Evolutionary conservation across 2,888 invertebrate genomes (phyloP).

Genomic region (Dasypolia templi): DNA sequence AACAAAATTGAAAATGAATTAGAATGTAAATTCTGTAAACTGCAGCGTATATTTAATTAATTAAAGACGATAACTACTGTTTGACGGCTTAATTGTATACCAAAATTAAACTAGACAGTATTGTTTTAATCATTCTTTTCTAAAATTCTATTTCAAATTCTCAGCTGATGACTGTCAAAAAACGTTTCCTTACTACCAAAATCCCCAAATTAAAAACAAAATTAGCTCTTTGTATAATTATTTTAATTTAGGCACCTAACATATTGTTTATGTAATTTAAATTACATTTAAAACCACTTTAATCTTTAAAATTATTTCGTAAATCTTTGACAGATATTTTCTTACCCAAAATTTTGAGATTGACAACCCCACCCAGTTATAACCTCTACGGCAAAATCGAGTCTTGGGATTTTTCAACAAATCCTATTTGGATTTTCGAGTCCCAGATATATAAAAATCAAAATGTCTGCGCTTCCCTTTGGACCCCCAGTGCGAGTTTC

Average conservation of each 20-base stretch:
- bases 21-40: too few species aligned
- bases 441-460: constrained; percentile 68
- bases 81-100: too few species aligned
- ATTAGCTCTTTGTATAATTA: neutral
- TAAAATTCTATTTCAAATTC: too few species aligned
- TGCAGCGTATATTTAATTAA: too few species aligned
- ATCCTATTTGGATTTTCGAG: constrained; percentile 77
- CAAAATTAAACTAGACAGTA: neutral
- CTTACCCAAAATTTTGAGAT: neutral
- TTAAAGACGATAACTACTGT: too few species aligned
- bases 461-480: constrained; percentile 86
- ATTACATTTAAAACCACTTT: accelerated
- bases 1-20: too few species aligned
- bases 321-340: constrained; percentile 28
- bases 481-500: constrained; percentile 94
- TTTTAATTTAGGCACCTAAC: neutral
- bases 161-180: constrained; percentile 20
- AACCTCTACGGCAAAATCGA: constrained; percentile 70
- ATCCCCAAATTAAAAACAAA: neutral
- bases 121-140: neutral
- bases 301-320: too few species aligned
- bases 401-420: constrained; percentile 74
- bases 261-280: neutral
- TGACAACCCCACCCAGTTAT: constrained; percentile 65
- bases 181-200: neutral